Base-by-base conservation (phyloP, 1,140 invertebrate species). In the Oncopodura yosiiana region DNA sequence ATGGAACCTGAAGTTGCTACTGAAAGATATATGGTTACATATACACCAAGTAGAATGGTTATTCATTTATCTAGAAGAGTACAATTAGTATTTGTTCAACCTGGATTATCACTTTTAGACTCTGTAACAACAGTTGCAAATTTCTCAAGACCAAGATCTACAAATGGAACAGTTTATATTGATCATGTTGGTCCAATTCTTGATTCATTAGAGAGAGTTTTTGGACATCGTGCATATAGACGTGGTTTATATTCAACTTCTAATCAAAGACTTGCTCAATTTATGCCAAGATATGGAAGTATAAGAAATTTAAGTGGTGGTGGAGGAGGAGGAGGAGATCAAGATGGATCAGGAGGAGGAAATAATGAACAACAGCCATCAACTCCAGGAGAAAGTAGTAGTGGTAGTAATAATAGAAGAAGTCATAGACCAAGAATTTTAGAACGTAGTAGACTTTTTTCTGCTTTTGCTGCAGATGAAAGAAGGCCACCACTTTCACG, bases 31-130 rank as follows among this genome's bases (percentile, higher is more conserved):
- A 54, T 30, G 50, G 57, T 21, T 32, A n/a, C n/a, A n/a, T n/a
- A n/a, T n/a, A n/a, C n/a, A n/a, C n/a, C 57, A 19, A 41, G 34
- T 21, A 46, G 38, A 26, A n/a, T 56, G 1, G 1, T 24, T 3
- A 49, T 63, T 18, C 37, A 32, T 9, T 21, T 60, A 2, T 39
- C 43, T 3, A 43, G 29, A 14, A 48, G 43, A 24, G 27, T 49
- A 11, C 29, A n/a, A 18, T 26, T 61, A 1, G 24, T 18, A 9
- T 45, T 59, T 11, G 52, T 59, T 16, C 61, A 63, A 27, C 51
- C 57, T n/a, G 61, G 61, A 14, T 27, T 63, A 18, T 34, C 54
- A 9, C 34, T 63, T 30, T 32, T 63, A 21, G 56, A 57, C 29
- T 49, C 54, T 30, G 46, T 63, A 0, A 57, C 49, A 1, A 57